Conservation (phyloP, 2,888 invertebrate species). For the Autographa gamma region DNA sequence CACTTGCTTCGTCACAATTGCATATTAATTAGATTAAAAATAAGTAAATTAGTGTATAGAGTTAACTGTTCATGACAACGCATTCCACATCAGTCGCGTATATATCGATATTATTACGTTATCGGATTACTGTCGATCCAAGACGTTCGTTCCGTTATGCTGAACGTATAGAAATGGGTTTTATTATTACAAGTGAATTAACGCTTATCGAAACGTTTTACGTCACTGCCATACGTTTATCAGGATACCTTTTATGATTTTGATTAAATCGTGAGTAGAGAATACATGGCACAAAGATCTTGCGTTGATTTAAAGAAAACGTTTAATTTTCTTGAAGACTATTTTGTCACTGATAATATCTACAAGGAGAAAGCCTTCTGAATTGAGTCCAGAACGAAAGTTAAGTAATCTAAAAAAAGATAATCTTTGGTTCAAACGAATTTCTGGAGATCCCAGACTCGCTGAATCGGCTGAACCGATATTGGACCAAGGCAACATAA, state of each 20-base stretch:
- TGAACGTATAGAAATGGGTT: neutral
- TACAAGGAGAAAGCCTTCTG: constrained; percentile 3
- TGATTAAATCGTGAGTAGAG: neutral
- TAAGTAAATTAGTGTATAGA: neutral
- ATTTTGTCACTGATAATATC: neutral
- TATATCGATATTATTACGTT: neutral
- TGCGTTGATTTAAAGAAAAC: no score
- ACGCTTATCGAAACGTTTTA: constrained; percentile 1
- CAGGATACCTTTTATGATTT: neutral
- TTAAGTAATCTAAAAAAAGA: constrained; percentile 37
- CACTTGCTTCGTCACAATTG: no score
- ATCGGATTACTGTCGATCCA: constrained; percentile 5
- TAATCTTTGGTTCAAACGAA: constrained; percentile 47
- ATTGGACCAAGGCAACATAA: constrained; percentile 63
- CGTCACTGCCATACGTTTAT: neutral
- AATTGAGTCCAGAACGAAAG: constrained; percentile 36
- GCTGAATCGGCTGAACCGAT: constrained; percentile 54
- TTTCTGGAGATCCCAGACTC: constrained; percentile 44
- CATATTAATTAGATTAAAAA: no score
- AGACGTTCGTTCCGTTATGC: constrained; percentile 1
- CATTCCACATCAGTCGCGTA: neutral
- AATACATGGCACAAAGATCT: neutral
- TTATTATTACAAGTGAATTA: constrained; percentile 1
- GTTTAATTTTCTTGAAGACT: neutral
- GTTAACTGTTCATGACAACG: neutral